Base-by-base conservation (phyloP, 2,797 vertebrate genomes). In the Syndactyla subalaris region DNA sequence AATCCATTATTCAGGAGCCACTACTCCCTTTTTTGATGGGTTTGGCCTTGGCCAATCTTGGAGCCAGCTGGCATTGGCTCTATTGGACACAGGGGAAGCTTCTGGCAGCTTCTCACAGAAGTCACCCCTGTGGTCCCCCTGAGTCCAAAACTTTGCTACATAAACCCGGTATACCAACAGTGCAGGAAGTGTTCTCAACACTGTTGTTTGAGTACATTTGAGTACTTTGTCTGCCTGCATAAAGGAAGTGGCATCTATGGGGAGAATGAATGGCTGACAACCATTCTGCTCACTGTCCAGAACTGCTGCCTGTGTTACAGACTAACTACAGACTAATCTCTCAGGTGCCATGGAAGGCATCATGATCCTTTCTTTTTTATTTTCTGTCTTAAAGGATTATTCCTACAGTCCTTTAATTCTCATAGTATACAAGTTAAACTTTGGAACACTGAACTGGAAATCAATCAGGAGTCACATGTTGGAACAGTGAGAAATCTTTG, bases 81-180 rank as follows among this genome's bases (percentile, higher is more conserved):
- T 29, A 1, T 14, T 0, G 0, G n/a, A 54, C 8, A 16, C 0
- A 1, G 7, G 36, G n/a, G 27, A 45, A 8, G 8, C 8, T 71
- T 68, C 68, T 27, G 20, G 34, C 30, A 67, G 34, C 59, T 72
- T 41, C 29, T 48, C 36, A 65, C 32, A 87, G 62, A 43, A 70
- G 5, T 30, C 30, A 46, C 3, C 38, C 18, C 65, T n/a, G 22
- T n/a, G n/a, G 3, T 7, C 5, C 6, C 14, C 3, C 10, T 16
- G 0, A 11, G 15, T 21, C 29, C 22, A 55, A 82, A 55, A 24
- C 38, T 30, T 65, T 75, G 24, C 38, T 21, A 16, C 4, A 8
- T 34, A 74, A 83, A 57, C 14, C 13, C 23, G 15, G 5, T 19
- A 22, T 11, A 18, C 11, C 15, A 57, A 45, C 24, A 10, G 11